Evolutionary conservation across 1,140 invertebrate genomes (phyloP), one percentile per base, ranked within the genome.

Genomic region (Epicauta chinensis): DNA sequence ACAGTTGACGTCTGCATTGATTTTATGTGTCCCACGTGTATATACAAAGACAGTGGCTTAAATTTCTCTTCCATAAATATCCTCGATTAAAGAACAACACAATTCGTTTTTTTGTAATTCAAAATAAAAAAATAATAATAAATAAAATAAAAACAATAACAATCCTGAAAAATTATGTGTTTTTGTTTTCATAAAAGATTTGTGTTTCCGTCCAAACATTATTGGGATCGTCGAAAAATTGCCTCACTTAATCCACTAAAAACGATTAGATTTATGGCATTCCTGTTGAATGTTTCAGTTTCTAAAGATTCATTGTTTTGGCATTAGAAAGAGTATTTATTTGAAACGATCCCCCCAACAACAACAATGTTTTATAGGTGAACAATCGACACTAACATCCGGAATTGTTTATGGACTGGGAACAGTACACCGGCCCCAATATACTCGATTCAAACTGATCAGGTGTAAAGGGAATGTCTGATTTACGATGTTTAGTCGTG

Each of bases 1-100:
- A 53, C 62, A 59, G 56, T 59, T 56, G 54, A 57, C 56, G 59
- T 63, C 59, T 60, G 61, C 44, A 50, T 42, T 42, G 36, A 61
- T 63, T 63, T 63, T 63, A 63, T 63, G 57, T 59, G 61, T 61
- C 55, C 59, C 61, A 63, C 59, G 59, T 63, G 61, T 63, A 55
- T 61, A 63, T 63, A 63, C 61, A 63, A 61, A 39, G 46, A 49
- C 46, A 38, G 38, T 23, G 34, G 12, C 46, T 49, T 38, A 38
- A 39, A 40, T 49, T 49, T 39, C 40, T 49, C 17, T 45, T 7
- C 6, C 12, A n/a, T 11, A 10, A 34, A 34, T 7, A 12, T 34
- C n/a, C n/a, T n/a, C n/a, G n/a, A n/a, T n/a, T n/a, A n/a, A n/a
- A n/a, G n/a, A n/a, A n/a, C n/a, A n/a, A n/a, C n/a, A n/a, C n/a